These are phyloP conservation scores for Sceloporus tristichus DNA, from an alignment of 2,113 vertebrate species.

Conservation along the genomic window DNA sequence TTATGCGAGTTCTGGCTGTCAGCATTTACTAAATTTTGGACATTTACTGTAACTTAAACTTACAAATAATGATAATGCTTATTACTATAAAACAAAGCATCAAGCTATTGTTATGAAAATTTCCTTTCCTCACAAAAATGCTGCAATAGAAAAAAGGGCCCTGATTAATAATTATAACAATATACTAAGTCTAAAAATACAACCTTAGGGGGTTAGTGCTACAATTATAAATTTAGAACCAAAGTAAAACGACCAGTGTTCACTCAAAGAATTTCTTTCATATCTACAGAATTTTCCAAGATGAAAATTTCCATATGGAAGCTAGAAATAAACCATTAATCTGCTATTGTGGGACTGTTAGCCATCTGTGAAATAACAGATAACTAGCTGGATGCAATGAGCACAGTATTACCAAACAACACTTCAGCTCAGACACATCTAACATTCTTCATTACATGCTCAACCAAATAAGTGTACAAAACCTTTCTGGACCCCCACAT, in stretches of 20 bases:
- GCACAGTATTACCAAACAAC: background rate
- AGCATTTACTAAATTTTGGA: background rate
- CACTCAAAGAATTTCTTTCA: conserved; percentile 20
- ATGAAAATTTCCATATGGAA: conserved; percentile 19
- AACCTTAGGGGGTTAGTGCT: conserved; percentile 19
- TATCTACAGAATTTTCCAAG: conserved; percentile 44
- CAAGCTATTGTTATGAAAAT: background rate
- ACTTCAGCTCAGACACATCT: conserved; percentile 26
- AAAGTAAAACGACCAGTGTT: conserved; percentile 43
- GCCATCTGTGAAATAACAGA: background rate
- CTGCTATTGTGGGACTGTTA: background rate
- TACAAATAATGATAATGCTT: conserved; percentile 4
- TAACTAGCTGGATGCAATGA: background rate
- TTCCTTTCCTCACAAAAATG: background rate
- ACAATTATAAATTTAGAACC: conserved; percentile 21
- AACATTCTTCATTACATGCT: conserved; percentile 32
- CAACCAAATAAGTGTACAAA: background rate
- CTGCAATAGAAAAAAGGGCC: background rate
- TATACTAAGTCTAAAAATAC: background rate
- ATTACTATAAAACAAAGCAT: conserved; percentile 6
- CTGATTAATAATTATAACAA: background rate
- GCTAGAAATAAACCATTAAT: background rate
- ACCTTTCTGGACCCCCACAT: background rate
- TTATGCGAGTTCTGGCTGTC: background rate
- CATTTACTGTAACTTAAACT: background rate